phyloP scores from a whole-genome alignment of 2,888 invertebrate species.

The Ganaspis brasiliensis region DNA sequence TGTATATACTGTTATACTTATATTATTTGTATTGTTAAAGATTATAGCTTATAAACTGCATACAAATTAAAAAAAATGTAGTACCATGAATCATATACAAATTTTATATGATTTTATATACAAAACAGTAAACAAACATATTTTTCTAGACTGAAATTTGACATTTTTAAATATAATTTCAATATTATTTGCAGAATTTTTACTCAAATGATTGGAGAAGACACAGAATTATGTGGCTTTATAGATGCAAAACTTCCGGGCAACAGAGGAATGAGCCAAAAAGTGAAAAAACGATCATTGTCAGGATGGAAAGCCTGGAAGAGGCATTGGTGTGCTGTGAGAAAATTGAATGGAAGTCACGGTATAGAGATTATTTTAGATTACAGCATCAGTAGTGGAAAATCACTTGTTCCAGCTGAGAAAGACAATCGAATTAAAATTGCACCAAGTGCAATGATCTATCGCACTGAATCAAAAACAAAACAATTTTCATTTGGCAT shows the following conservation, averaged over 20 bases:
- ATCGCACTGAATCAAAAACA: constrained; percentile 86
- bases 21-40: no score
- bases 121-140: no score
- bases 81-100: no score
- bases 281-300: constrained; percentile 72
- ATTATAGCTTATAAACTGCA: no score
- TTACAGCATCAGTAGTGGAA: constrained; percentile 64
- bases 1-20: no score
- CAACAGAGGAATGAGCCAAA: constrained; percentile 70
- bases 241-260: constrained; percentile 74
- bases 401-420: constrained; percentile 61
- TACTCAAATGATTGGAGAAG: constrained; percentile 53
- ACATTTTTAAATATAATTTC: no score
- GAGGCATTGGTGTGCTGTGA: constrained; percentile 75
- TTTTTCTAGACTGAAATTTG: no score
- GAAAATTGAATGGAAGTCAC: constrained; percentile 68
- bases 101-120: no score
- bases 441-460: constrained; percentile 84
- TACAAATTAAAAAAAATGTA: no score
- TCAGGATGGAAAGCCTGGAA: constrained; percentile 75
- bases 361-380: constrained; percentile 71
- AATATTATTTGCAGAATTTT: constrained; percentile 6
- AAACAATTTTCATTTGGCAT: constrained; percentile 87
- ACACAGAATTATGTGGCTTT: constrained; percentile 74
- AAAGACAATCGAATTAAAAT: constrained; percentile 77